Percentiles rank a stretch among this genome's conserved stretches.
phyloP scores from a whole-genome alignment of 2,113 vertebrate species.

The Zosterops hypoxanthus region DNA sequence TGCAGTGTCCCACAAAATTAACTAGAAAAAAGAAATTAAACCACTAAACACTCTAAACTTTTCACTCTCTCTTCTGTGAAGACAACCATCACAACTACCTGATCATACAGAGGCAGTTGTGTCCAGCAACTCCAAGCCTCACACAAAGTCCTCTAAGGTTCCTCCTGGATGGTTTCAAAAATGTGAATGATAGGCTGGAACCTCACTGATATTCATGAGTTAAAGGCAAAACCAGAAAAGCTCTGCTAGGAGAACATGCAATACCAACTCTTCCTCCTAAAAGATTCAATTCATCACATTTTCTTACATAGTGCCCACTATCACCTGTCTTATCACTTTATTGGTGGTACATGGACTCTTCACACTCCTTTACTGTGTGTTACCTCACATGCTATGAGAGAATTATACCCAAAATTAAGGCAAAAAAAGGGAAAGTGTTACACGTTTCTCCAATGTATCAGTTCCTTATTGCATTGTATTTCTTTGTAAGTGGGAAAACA shows the following conservation, averaged over 20 bases:
- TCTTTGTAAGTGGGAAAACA: neutral
- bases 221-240: neutral
- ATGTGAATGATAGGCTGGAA: rapidly evolving
- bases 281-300: neutral
- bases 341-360: neutral
- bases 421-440: neutral
- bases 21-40: neutral
- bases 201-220: neutral
- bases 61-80: neutral
- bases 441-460: neutral
- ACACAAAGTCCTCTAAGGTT: neutral
- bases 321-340: rapidly evolving
- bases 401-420: neutral
- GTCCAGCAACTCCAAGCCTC: neutral
- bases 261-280: neutral
- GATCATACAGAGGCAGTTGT: rapidly evolving
- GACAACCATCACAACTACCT: neutral
- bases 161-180: neutral
- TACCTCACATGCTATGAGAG: neutral
- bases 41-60: neutral
- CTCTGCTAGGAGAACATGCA: neutral
- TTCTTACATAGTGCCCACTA: neutral
- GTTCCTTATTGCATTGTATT: neutral
- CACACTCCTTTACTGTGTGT: neutral
- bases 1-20: neutral